These are phyloP conservation scores for Acutogordius australiensis DNA, from an alignment of 2,888 invertebrate genomes.

Conservation along the genomic window DNA sequence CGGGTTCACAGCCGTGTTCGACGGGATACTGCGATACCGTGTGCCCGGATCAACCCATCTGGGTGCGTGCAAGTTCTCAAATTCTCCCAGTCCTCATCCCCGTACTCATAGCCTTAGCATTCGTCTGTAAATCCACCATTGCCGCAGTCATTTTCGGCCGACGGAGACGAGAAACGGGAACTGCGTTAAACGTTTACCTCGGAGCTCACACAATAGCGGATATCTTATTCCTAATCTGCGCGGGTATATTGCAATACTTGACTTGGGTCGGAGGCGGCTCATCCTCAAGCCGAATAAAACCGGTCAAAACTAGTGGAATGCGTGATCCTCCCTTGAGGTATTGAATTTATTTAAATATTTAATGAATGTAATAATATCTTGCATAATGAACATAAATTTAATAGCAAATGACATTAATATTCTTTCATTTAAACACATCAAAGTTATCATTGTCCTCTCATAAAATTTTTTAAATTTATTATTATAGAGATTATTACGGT, in stretches of 20 bases:
- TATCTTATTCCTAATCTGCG: neutral
- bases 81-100: neutral
- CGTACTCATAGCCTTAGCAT: neutral
- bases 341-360: too few species aligned
- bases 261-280: neutral
- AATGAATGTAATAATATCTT: too few species aligned
- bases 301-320: too few species aligned
- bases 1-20: neutral
- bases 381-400: too few species aligned
- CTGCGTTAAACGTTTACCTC: neutral
- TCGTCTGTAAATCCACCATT: neutral
- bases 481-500: neutral
- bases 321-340: too few species aligned
- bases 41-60: neutral
- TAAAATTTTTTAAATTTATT: too few species aligned
- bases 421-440: too few species aligned
- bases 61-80: neutral
- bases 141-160: constrained; percentile 5
- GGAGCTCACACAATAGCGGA: constrained; percentile 4
- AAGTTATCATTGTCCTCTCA: too few species aligned
- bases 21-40: neutral
- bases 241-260: constrained; percentile 1
- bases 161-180: neutral
- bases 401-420: too few species aligned
- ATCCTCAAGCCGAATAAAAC: too few species aligned